Conservation (phyloP, 2,888 invertebrate species). For the Elegia similella region DNA sequence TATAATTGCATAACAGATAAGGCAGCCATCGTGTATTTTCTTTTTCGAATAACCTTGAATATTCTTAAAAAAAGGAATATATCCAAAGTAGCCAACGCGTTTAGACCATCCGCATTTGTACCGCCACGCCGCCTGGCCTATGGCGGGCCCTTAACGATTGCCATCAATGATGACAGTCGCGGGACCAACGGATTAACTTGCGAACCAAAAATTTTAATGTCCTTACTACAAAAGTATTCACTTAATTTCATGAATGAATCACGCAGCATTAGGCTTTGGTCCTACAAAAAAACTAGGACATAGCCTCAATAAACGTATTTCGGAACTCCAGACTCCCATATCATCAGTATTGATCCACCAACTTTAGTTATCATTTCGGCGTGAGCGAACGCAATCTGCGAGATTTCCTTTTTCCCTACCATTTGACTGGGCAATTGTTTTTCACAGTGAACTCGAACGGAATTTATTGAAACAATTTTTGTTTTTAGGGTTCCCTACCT, state of each 20-base stretch:
- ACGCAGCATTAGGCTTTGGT: background rate
- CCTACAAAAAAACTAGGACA: conserved; percentile 1
- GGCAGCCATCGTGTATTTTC: too few species aligned
- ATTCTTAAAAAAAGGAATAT: too few species aligned
- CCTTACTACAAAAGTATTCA: background rate
- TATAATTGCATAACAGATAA: too few species aligned
- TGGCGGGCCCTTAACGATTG: too few species aligned
- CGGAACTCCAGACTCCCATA: conserved; percentile 5
- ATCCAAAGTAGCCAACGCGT: too few species aligned
- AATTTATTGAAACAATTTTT: background rate
- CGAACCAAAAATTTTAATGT: background rate
- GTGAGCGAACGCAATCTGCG: conserved; percentile 15
- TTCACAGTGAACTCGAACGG: background rate
- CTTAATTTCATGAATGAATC: background rate
- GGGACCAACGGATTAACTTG: too few species aligned
- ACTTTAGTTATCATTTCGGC: conserved; percentile 21
- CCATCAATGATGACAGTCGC: too few species aligned
- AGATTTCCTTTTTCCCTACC: conserved; percentile 7
- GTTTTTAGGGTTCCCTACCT: background rate
- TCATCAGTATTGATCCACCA: conserved; percentile 17
- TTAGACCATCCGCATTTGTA: too few species aligned
- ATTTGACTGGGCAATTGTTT: background rate
- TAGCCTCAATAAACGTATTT: conserved; percentile 2
- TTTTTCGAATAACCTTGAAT: too few species aligned
- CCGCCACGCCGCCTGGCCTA: too few species aligned